Evolutionary conservation across 2,888 invertebrate genomes (phyloP), one percentile per base, ranked within the genome.

Genomic region (Iselma pallidipennis): DNA sequence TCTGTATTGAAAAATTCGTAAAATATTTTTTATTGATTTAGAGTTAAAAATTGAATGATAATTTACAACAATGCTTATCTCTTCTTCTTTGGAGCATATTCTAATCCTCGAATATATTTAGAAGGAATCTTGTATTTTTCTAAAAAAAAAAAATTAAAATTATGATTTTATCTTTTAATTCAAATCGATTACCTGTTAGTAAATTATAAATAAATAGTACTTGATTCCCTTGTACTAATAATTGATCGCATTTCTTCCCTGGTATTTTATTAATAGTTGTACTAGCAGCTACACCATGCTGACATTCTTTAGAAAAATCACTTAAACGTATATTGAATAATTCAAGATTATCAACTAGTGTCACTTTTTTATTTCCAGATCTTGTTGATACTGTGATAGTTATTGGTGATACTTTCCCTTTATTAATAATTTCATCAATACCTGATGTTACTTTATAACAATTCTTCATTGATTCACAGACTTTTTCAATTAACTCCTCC

Each of bases 151-250:
- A 49, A 54, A 62, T 50, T 55, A 42, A 51, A 54, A 51, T 59
- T 49, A 23, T 29, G 16, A 51, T 28, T 31, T 49, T 49, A 25
- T 50, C 1, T 3, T 23, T 19, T 16, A 19, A 31, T 21, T 57
- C 45, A 42, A 23, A 57, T 57, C n/a, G n/a, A n/a, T 65, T 67
- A 78, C 79, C 78, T 65, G 70, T 77, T 59, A 82, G 74, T 59
- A 81, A 69, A 66, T 79, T 77, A 66, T 79, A 76, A 21, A 80
- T 72, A 66, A 80, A 81, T 61, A 83, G 75, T 60, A 95, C 88
- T 85, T 96, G 96, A 82, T 96, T 96, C 7, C 96, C 96, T 83
- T 96, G 96, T 63, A 96, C 87, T 79, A 94, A 85, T 29, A 96
- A 87, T 80, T 94, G 92, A 71, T 90, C 89, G 49, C 82, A 83